Evolutionary conservation across 2,888 invertebrate species (phyloP).

Genomic region (Flexamia atlantica): DNA sequence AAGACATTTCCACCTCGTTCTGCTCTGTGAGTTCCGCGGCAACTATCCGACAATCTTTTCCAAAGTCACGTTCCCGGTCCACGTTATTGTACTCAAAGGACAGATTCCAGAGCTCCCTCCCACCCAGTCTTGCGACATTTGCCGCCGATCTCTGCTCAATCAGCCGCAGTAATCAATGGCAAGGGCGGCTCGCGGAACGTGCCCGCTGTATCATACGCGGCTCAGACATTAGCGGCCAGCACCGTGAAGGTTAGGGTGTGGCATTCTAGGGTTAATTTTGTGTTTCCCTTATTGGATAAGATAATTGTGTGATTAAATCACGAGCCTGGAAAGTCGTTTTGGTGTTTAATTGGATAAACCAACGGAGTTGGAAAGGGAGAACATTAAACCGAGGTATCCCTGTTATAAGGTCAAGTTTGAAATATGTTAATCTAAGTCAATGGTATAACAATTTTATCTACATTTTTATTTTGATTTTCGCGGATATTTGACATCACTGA

Average conservation of each 20-base stretch:
- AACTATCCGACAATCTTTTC: neutral
- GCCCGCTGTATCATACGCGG: neutral
- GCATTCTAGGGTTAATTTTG: neutral
- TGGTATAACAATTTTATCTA: no score
- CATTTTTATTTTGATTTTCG: no score
- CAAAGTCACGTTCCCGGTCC: slow-evolving; percentile 23
- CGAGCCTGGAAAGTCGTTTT: no score
- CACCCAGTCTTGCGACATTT: slow-evolving; percentile 12
- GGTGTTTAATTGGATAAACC: no score
- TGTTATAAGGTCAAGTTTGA: no score
- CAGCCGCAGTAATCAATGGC: neutral
- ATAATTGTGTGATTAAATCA: neutral
- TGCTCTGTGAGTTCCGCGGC: neutral
- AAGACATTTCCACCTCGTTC: slow-evolving; percentile 11
- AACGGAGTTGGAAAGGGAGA: no score
- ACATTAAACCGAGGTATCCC: no score
- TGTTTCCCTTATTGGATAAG: slow-evolving; percentile 6
- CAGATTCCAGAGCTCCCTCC: slow-evolving; percentile 13
- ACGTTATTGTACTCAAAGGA: slow-evolving; percentile 43
- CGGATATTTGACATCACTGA: no score
- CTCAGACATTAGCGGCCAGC: neutral
- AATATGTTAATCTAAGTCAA: no score
- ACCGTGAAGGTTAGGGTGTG: slow-evolving; percentile 25
- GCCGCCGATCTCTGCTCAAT: neutral
- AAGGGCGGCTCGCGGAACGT: neutral